Evolutionary conservation across 2,113 vertebrate species (phyloP).

Genomic region (Embiotoca jacksoni): DNA sequence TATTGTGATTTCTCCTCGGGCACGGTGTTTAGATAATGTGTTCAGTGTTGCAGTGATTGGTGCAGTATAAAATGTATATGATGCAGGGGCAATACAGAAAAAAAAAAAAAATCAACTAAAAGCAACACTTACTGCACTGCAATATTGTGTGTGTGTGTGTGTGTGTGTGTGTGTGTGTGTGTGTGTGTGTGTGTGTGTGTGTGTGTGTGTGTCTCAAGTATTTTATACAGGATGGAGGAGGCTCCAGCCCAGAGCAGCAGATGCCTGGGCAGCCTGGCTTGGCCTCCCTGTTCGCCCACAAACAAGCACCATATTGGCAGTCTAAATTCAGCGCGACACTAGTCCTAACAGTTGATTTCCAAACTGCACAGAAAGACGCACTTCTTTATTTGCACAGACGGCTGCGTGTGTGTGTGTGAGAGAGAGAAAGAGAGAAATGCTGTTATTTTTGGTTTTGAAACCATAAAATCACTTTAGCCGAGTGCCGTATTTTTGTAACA

Average conservation of each 20-base stretch:
- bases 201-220: slow-evolving; percentile 26
- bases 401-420: neutral
- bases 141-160: slow-evolving; percentile 21
- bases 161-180: slow-evolving; percentile 11
- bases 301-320: slow-evolving; percentile 53
- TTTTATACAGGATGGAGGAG: slow-evolving; percentile 42
- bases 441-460: slow-evolving; percentile 30
- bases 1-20: too few species aligned
- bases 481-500: slow-evolving; percentile 22
- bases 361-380: slow-evolving; percentile 6
- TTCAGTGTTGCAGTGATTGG: too few species aligned
- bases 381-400: slow-evolving; percentile 25
- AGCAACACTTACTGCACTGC: neutral
- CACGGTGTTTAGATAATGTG: too few species aligned
- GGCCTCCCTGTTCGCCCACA: slow-evolving; percentile 50
- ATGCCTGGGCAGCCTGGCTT: slow-evolving; percentile 49
- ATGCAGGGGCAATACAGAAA: neutral
- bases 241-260: slow-evolving; percentile 39
- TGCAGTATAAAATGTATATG: too few species aligned
- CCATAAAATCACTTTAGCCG: slow-evolving; percentile 14
- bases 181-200: slow-evolving; percentile 15
- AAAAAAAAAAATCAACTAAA: neutral
- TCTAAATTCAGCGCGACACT: slow-evolving; percentile 31
- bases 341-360: slow-evolving; percentile 42
- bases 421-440: neutral